Evolutionary conservation across 2,113 vertebrate genomes (phyloP).

Genomic region (Leiothrix lutea): DNA sequence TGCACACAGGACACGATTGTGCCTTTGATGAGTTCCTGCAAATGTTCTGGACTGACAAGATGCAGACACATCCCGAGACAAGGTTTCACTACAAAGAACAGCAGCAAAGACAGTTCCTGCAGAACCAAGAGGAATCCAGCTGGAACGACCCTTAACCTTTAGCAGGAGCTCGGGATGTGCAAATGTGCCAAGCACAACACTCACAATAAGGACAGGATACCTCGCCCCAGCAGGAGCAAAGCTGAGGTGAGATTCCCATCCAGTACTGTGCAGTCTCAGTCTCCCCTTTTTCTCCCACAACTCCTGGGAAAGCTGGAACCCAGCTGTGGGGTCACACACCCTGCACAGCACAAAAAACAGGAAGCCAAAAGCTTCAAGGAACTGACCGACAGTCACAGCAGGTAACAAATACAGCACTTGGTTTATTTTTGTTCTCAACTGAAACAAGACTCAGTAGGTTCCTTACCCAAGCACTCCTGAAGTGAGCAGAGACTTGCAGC

Average conservation of each 20-base stretch:
- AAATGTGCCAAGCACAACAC: rapidly evolving
- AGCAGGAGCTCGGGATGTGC: neutral
- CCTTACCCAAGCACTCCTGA: conserved; percentile 26
- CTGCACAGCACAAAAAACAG: rapidly evolving
- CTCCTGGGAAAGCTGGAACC: neutral
- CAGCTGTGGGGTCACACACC: neutral
- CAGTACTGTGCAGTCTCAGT: too few relatives aligned
- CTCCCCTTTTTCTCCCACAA: neutral
- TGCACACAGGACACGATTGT: rapidly evolving
- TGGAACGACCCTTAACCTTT: neutral
- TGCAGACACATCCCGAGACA: neutral
- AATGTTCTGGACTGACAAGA: neutral
- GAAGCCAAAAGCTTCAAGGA: neutral
- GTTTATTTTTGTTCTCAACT: conserved; percentile 63
- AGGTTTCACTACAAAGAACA: neutral
- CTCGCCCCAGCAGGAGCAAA: neutral
- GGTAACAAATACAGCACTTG: conserved; percentile 45
- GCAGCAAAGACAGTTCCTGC: neutral
- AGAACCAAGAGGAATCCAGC: neutral
- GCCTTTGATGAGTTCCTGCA: neutral
- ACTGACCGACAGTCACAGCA: neutral
- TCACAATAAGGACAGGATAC: too few relatives aligned
- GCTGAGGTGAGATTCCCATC: neutral
- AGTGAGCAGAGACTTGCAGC: conserved; percentile 29
- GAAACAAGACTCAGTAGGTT: conserved; percentile 30